Evolutionary conservation across 2,113 vertebrate species (phyloP).

Genomic region (Poecile atricapillus): DNA sequence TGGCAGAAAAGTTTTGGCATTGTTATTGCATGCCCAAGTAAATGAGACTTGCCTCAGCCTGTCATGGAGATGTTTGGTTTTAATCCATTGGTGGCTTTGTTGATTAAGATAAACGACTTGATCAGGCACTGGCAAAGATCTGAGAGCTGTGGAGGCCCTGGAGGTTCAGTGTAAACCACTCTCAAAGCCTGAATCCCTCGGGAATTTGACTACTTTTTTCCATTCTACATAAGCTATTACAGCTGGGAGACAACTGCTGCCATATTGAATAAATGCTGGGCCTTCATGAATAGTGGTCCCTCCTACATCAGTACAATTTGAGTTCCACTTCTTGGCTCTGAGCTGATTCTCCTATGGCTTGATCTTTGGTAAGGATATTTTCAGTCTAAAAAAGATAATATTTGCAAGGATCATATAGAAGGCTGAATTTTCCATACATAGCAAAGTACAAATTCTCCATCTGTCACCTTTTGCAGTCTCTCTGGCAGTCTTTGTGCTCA

Average conservation of each 20-base stretch:
- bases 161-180: neutral
- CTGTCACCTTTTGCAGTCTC: neutral
- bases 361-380: neutral
- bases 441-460: neutral
- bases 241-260: constrained; percentile 15
- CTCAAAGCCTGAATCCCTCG: neutral
- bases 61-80: constrained; percentile 22
- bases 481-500: neutral
- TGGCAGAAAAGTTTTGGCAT: neutral
- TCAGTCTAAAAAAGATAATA: neutral
- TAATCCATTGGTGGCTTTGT: constrained; percentile 16
- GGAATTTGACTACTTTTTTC: constrained; percentile 19
- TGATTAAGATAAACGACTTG: constrained; percentile 39
- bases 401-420: neutral
- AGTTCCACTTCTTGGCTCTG: neutral
- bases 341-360: neutral
- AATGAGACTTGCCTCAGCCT: neutral
- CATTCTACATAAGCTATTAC: neutral
- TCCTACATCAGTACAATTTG: neutral
- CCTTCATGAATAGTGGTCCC: neutral
- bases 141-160: neutral
- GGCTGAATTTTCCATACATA: neutral
- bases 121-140: constrained; percentile 29
- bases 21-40: neutral
- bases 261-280: neutral